Percentiles rank a stretch among this genome's conserved stretches.
Conservation (phyloP, 1,140 invertebrate species). For the Bathynomus jamesi region DNA sequence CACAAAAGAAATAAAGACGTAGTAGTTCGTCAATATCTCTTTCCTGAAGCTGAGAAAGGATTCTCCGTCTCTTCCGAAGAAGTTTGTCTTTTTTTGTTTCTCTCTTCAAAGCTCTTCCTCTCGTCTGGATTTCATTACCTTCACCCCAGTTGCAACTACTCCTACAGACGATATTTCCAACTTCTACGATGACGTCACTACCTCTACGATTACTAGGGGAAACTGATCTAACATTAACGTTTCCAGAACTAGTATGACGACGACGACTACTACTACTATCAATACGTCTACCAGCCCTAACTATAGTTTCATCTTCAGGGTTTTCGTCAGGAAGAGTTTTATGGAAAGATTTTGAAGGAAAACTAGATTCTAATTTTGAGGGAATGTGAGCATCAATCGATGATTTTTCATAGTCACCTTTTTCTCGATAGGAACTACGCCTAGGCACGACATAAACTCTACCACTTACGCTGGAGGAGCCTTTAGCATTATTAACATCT, state of each 20-base stretch:
- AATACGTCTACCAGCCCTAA: background rate
- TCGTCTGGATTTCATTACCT: background rate
- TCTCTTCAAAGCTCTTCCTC: background rate
- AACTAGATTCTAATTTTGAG: too few species aligned
- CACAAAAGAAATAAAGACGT: slow-evolving; percentile 20
- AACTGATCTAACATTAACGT: background rate
- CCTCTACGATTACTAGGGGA: background rate
- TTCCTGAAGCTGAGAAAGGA: slow-evolving; percentile 22
- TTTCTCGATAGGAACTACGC: too few species aligned
- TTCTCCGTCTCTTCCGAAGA: slow-evolving; percentile 10
- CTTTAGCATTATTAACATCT: too few species aligned
- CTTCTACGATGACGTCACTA: background rate
- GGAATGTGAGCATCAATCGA: too few species aligned
- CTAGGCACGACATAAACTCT: too few species aligned
- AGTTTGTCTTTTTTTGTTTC: slow-evolving; percentile 6
- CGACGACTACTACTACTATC: background rate
- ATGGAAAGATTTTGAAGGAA: background rate
- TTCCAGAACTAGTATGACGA: too few species aligned
- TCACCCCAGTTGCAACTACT: background rate
- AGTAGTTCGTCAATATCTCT: slow-evolving; percentile 22
- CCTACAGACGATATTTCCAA: background rate
- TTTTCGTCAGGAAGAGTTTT: background rate
- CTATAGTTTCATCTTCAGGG: background rate
- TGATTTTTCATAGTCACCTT: too few species aligned
- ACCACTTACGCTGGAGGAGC: too few species aligned